Evolutionary conservation across 2,113 vertebrate genomes (phyloP), one percentile per base, ranked within the genome.

Genomic region (Elephantulus edwardii): DNA sequence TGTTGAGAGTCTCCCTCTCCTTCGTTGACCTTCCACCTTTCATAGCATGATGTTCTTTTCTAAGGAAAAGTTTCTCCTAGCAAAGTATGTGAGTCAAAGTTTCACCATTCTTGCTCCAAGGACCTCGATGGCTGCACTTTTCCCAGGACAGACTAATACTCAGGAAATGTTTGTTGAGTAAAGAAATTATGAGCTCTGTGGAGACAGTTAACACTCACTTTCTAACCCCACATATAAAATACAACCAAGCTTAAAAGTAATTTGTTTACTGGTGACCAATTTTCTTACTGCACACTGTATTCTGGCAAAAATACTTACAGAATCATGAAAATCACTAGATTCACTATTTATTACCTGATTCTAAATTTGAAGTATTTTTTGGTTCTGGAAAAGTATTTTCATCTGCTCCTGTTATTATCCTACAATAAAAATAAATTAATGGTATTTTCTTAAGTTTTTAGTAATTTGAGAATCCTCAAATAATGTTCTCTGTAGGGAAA

Each of bases 321-420:
- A 87, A 78, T 82, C 30, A 91, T 92, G 16, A 90, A 92, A 90
- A 88, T 83, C 75, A 81, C 87, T 80, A 78, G 56, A 91, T 77
- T 81, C 68, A 85, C 16, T 77, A 40, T 70, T 30, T 88, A 95
- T 97, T 97, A 98, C 98, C 97, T 97, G 97, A 83, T 87, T 95
- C 14, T 33, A 90, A 76, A 92, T 95, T 17, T 92, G 96, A 97
- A 96, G 91, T 50, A 84, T 0, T 93, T 92, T 91, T 95, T 79
- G 83, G 72, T 95, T 84, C 54, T 93, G 96, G 91, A 97, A 85
- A 93, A 80, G 79, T 91, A 81, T 50, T 64, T 92, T 2, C 66
- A 30, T 5, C 75, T 54, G 79, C 44, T 75, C 93, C 88, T 42
- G 44, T 81, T 68, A 35, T 93, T 46, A 93, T 62, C 93, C 96